Evolutionary conservation across 2,888 invertebrate species (phyloP).

Genomic region (Nomada ruficornis): DNA sequence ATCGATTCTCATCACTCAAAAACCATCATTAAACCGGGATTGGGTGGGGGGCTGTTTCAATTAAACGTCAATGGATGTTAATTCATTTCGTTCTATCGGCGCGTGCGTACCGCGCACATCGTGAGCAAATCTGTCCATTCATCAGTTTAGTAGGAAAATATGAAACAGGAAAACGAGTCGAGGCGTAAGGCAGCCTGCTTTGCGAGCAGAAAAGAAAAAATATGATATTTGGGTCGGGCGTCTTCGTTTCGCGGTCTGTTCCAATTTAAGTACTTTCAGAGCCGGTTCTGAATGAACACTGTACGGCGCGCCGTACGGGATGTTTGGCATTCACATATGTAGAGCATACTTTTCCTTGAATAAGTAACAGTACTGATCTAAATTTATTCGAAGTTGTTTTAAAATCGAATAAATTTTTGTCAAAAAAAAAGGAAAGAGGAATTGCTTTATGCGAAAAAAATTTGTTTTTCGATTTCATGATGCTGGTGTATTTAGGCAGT

Average conservation of each 20-base stretch:
- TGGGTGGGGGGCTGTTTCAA: conserved; percentile 3
- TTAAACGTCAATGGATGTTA: conserved; percentile 32
- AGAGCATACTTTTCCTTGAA: conserved; percentile 42
- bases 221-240: conserved; percentile 13
- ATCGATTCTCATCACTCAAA: conserved; percentile 1
- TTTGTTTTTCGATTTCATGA: conserved; percentile 3
- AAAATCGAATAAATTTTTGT: neutral
- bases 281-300: conserved; percentile 26
- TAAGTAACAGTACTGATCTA: neutral
- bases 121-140: neutral
- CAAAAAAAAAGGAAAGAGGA: no score
- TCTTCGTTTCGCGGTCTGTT: conserved; percentile 23
- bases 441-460: neutral
- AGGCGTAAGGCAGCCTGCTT: neutral
- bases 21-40: neutral
- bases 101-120: neutral
- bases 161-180: neutral
- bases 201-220: neutral
- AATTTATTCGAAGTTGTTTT: no score
- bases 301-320: conserved; percentile 34
- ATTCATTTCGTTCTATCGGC: conserved; percentile 2
- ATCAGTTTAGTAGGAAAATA: neutral
- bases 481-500: neutral
- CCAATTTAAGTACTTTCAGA: conserved; percentile 26
- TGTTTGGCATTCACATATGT: conserved; percentile 40